Percentiles rank a stretch among this genome's conserved stretches.
These are phyloP conservation scores for Enteromius treurensis DNA, from an alignment of 2,797 vertebrate species.

Conservation along the genomic window DNA sequence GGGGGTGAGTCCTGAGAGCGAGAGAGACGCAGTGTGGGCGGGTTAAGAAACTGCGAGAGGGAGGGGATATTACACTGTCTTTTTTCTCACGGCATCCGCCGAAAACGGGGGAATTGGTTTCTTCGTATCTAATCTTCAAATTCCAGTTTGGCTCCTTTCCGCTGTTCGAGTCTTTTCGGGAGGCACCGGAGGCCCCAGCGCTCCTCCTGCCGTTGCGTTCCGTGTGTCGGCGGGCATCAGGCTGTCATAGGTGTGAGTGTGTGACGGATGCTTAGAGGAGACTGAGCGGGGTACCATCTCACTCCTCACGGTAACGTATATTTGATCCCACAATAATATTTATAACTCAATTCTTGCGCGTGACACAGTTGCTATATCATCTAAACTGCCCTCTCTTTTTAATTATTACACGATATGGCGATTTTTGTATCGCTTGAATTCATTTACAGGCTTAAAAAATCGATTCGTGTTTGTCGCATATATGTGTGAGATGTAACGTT, in stretches of 20 bases:
- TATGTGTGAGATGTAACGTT: background rate
- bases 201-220: constrained; percentile 25
- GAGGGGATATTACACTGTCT: constrained; percentile 73
- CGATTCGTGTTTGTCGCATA: constrained; percentile 51
- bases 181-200: constrained; percentile 20
- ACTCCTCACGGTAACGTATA: constrained; percentile 77
- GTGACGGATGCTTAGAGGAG: constrained; percentile 76
- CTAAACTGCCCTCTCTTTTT: background rate
- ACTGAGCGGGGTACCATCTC: constrained; percentile 74
- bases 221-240: constrained; percentile 60
- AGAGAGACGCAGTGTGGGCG: constrained; percentile 87
- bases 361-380: background rate
- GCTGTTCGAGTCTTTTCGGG: constrained; percentile 26
- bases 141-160: constrained; percentile 27
- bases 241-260: constrained; percentile 74
- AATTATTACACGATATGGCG: background rate
- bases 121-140: constrained; percentile 20
- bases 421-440: background rate
- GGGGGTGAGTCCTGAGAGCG: constrained; percentile 62
- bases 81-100: constrained; percentile 53
- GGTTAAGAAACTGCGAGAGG: constrained; percentile 76
- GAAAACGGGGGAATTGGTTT: constrained; percentile 72
- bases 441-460: constrained; percentile 30
- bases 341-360: background rate
- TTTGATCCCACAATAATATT: constrained; percentile 28